A percentile compares a stretch with the other conserved stretches of the same genome.
Conservation (phyloP, 2,888 invertebrate genomes). For the Scaptomyza reducta region DNA sequence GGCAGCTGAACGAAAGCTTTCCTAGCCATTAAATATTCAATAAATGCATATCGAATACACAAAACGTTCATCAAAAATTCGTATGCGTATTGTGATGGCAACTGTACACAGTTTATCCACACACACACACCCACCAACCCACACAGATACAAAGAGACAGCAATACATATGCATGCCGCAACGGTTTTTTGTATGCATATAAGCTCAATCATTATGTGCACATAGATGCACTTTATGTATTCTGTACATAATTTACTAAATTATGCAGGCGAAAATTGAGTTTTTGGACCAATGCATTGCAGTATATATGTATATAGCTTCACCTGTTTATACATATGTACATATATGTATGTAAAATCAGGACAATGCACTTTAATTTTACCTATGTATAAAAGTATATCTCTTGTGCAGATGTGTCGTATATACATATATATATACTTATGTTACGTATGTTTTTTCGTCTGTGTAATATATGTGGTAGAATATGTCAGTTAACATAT, state of each 20-base stretch:
- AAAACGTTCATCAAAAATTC: slow-evolving; percentile 51
- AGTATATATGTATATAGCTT: neutral
- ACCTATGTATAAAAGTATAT: slow-evolving; percentile 14
- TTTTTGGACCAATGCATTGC: slow-evolving; percentile 24
- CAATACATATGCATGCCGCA: slow-evolving; percentile 16
- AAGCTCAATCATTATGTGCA: slow-evolving; percentile 41
- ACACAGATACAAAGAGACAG: neutral
- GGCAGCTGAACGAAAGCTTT: slow-evolving; percentile 8
- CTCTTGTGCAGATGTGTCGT: neutral
- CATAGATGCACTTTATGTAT: slow-evolving; percentile 10
- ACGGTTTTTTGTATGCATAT: slow-evolving; percentile 38
- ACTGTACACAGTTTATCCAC: slow-evolving; percentile 45
- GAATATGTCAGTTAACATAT: too few relatives aligned
- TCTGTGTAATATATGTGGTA: too few relatives aligned
- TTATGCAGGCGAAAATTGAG: slow-evolving; percentile 22
- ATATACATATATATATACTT: neutral
- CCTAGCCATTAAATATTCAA: slow-evolving; percentile 42
- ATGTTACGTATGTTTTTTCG: slow-evolving; percentile 2
- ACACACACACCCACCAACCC: neutral
- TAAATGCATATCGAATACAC: slow-evolving; percentile 55
- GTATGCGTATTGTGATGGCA: slow-evolving; percentile 32
- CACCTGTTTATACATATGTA: slow-evolving; percentile 5
- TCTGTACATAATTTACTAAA: slow-evolving; percentile 42
- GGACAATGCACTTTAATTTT: slow-evolving; percentile 41
- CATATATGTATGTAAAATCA: slow-evolving; percentile 31